Conservation (phyloP, 2,797 vertebrate genomes). For the Gymnoscopelus microlampas region DNA sequence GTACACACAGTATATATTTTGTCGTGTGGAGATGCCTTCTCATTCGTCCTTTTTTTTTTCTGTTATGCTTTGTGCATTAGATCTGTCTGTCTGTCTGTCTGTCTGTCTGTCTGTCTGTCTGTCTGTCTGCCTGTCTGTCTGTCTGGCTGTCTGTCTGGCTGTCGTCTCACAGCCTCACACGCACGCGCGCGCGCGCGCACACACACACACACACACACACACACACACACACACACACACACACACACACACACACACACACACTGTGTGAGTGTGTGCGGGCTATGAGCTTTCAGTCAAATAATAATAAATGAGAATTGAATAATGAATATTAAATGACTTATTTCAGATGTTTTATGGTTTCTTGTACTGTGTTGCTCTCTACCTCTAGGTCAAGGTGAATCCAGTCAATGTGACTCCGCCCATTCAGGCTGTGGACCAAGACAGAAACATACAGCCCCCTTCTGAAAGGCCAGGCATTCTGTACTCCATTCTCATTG, state of each 20-base stretch:
- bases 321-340: no score
- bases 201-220: neutral
- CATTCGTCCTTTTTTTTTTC: no score
- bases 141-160: no score
- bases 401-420: constrained; percentile 95
- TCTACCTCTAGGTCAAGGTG: constrained; percentile 82
- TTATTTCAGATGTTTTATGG: neutral
- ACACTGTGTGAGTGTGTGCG: neutral
- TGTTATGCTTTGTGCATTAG: no score
- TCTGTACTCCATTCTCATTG: constrained; percentile 94
- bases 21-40: no score
- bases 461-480: constrained; percentile 92
- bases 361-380: neutral
- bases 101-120: no score
- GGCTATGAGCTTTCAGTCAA: neutral
- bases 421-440: constrained; percentile 93
- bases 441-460: constrained; percentile 94
- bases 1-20: no score
- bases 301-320: no score
- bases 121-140: no score
- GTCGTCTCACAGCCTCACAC: no score
- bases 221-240: neutral
- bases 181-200: neutral
- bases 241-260: neutral
- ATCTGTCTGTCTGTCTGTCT: no score